Evolutionary conservation across 2,113 vertebrate genomes (phyloP), one percentile per base, ranked within the genome.

Genomic region (Megalops atlanticus): DNA sequence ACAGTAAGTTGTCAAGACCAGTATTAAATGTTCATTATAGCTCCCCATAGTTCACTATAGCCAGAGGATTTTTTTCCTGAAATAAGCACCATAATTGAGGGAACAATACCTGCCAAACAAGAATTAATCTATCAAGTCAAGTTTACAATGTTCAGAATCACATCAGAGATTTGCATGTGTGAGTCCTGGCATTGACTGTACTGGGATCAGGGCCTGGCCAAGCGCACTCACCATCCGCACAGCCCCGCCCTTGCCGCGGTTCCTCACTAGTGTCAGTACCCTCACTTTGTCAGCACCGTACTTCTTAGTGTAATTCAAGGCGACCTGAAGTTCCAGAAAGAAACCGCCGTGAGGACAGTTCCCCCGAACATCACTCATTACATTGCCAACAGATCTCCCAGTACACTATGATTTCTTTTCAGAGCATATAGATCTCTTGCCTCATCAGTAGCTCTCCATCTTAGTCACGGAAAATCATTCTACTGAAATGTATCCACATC

Each of bases 221-320:
- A 15, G 43, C 24, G 3, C 35, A 74, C 81, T 91, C 93, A 99
- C 98, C 98, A 96, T 97, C 79, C 91, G 94, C 74, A 99, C 92
- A 33, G 98, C 98, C 75, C 96, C 97, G 1, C 98, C 98, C 92
- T 99, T 99, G 35, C 98, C 98, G 77, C 94, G 92, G 90, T 99
- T 99, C 92, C 93, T 93, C 92, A 94, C 91, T 83, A 97, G 90
- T 0, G 95, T 96, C 87, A 99, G 89, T 47, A 99, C 96, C 58
- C 97, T 93, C 33, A 99, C 95, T 94, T 97, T 98, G 85, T 98
- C 93, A 43, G 93, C 93, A 75, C 97, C 95, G 2, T 96, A 96
- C 87, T 93, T 94, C 88, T 90, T 93, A 52, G 91, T 94, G 89
- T 99, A 99, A 43, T 89, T 92, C 86, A 95, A 83, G 84, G 96